Base-by-base conservation (phyloP, 2,797 vertebrate genomes). In the Oreochromis grahami region DNA sequence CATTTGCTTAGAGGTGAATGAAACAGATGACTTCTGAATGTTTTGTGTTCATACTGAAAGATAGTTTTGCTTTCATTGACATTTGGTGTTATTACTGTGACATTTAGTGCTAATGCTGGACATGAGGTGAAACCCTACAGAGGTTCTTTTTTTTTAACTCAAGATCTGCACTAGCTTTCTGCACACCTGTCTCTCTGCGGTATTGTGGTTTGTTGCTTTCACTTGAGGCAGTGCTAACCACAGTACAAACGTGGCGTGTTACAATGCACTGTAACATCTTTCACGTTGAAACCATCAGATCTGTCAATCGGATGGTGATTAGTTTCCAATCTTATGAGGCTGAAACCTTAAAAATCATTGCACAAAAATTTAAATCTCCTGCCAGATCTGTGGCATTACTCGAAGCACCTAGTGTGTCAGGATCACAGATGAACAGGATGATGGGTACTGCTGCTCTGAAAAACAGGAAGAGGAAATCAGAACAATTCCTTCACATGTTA, bases 121-220 rank as follows among this genome's bases (percentile, higher is more conserved):
- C 82, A 34, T n/a, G 6, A 81, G 19, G 26, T 3, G 21, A 68
- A 12, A 11, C 34, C 14, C 53, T 74, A 65, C 21, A 76, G 19
- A 36, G 5, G 0, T n/a, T 21, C 29, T 2, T 17, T 24, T 80
- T 80, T 65, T 65, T 41, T 2, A n/a, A 65, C 1, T 4, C 79
- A 9, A 36, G 50, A 15, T 50, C 1, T 84, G 80, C 80, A 84
- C 48, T 79, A 5, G 15, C 70, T 77, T 32, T 55, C 53, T 89
- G 81, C 83, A 94, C 93, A 95, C 94, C 94, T 95, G 94, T 82
- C 50, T 13, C 21, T 84, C 7, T 94, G 93, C 1, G 94, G 93
- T 63, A 0, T 95, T 93, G 86, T 77, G 89, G 92, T 87, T 90
- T 91, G 6, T 13, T 41, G 77, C 78, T 93, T 94, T 93, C 90